A percentile compares a stretch with the other conserved stretches of the same genome.
These are phyloP conservation scores for Cyanistes caeruleus DNA, from an alignment of 2,113 vertebrate species.

Conservation along the genomic window DNA sequence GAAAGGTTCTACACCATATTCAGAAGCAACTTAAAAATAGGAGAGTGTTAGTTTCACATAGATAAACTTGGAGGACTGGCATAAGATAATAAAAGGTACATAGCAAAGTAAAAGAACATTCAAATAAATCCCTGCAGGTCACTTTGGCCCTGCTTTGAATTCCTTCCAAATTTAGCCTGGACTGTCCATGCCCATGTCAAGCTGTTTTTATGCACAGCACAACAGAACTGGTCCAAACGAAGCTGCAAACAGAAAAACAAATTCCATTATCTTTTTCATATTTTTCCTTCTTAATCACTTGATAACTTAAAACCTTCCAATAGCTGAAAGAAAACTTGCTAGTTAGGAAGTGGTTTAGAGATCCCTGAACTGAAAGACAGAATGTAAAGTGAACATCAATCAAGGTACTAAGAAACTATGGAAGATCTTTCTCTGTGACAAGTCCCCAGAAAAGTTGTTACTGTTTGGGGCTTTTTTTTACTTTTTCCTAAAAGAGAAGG, in stretches of 20 bases:
- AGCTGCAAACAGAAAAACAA: neutral
- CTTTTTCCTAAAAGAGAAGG: neutral
- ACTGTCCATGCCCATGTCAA: neutral
- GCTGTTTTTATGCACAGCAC: neutral
- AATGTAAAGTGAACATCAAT: neutral
- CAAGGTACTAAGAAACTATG: neutral
- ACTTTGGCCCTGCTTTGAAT: neutral
- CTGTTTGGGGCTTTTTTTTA: neutral
- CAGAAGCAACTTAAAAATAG: constrained; percentile 21
- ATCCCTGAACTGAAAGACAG: neutral
- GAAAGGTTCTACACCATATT: neutral
- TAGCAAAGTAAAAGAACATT: neutral
- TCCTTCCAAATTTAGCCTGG: neutral
- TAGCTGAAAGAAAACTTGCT: neutral
- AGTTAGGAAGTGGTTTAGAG: neutral
- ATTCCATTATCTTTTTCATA: neutral
- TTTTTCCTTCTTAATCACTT: neutral
- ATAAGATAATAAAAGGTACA: neutral
- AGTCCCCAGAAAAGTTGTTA: neutral
- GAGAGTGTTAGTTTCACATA: neutral
- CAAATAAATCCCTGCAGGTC: neutral
- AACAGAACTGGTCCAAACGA: neutral
- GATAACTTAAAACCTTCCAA: neutral
- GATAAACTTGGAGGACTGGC: neutral
- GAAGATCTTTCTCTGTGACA: neutral